phyloP scores from a whole-genome alignment of 2,797 vertebrate species.

The Neosilurus mollespiculum region DNA sequence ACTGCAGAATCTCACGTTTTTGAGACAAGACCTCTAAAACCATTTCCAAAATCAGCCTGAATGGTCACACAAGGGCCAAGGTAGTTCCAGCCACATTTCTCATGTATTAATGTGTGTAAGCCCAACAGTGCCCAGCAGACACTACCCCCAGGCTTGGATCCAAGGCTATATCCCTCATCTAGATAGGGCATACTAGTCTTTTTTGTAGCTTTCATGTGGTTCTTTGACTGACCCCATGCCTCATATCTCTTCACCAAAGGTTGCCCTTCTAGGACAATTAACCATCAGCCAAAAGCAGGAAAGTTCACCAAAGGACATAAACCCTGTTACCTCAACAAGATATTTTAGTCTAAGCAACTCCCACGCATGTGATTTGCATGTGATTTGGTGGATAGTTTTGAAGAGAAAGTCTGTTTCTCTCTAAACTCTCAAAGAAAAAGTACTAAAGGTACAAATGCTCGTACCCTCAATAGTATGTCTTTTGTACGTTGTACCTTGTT shows the following conservation, averaged over 20 bases:
- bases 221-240: neutral
- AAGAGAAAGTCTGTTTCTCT: neutral
- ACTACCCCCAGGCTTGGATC: neutral
- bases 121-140: too few relatives aligned
- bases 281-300: neutral
- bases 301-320: neutral
- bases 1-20: too few relatives aligned
- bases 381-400: neutral
- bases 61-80: too few relatives aligned
- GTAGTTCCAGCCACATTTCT: too few relatives aligned
- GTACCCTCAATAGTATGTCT: neutral
- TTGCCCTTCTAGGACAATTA: neutral
- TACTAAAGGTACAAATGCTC: neutral
- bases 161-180: neutral
- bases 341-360: neutral
- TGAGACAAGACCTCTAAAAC: too few relatives aligned
- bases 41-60: too few relatives aligned
- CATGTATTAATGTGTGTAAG: too few relatives aligned
- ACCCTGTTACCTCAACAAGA: neutral
- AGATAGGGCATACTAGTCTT: neutral
- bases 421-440: neutral
- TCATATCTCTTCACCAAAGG: neutral
- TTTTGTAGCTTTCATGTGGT: neutral
- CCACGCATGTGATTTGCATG: too few relatives aligned
- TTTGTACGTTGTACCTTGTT: neutral